Conservation (phyloP, 1,140 invertebrate species). For the Heliconius eleuchia region DNA sequence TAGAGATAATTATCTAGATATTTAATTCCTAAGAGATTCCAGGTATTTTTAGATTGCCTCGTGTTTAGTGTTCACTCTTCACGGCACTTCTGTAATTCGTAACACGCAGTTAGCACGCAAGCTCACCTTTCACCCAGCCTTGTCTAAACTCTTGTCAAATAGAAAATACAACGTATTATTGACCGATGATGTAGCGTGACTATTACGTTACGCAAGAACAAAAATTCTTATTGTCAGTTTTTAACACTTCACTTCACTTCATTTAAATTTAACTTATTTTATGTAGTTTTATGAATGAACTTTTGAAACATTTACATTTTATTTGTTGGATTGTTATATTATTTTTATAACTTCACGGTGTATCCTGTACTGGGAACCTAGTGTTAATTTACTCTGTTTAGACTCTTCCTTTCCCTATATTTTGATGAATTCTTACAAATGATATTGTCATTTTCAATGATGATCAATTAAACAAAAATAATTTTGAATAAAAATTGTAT, state of each 20-base stretch:
- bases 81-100: neutral
- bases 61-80: neutral
- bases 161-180: conserved; percentile 51
- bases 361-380: too few species aligned
- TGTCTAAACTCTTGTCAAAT: conserved; percentile 40
- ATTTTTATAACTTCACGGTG: too few species aligned
- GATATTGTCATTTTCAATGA: too few species aligned
- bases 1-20: too few species aligned
- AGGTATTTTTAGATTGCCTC: too few species aligned
- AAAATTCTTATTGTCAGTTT: conserved; percentile 41
- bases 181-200: conserved; percentile 48
- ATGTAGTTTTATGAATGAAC: neutral
- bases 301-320: neutral
- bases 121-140: conserved; percentile 38
- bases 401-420: too few species aligned
- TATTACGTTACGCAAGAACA: conserved; percentile 47
- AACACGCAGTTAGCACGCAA: conserved; percentile 10
- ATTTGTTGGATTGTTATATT: neutral
- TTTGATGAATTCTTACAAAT: too few species aligned
- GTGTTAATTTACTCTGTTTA: too few species aligned
- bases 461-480: too few species aligned
- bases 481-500: too few species aligned
- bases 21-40: too few species aligned
- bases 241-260: conserved; percentile 35
- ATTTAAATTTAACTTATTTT: conserved; percentile 13